Percentiles rank a stretch among this genome's conserved stretches.
phyloP scores from a whole-genome alignment of 2,113 vertebrate species.

The Erinaceus europaeus region DNA sequence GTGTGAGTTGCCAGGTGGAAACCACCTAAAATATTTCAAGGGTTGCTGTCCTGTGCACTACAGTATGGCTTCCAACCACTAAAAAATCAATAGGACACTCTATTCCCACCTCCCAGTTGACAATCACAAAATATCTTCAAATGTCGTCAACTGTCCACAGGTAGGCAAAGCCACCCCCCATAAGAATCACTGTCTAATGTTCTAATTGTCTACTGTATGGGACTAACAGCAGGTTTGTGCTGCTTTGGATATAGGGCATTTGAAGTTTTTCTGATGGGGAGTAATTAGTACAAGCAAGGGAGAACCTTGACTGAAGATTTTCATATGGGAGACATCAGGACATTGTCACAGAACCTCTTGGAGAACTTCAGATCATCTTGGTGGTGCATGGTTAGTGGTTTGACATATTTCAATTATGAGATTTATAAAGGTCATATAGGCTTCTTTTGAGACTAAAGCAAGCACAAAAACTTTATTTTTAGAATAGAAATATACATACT shows the following conservation, averaged over 20 bases:
- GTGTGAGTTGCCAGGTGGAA: neutral
- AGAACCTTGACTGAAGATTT: neutral
- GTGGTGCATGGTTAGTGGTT: neutral
- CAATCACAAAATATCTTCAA: neutral
- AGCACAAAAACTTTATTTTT: neutral
- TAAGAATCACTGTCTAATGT: neutral
- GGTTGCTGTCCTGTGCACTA: neutral
- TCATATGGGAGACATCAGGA: neutral
- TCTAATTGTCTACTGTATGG: too few species aligned
- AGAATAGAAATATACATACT: neutral
- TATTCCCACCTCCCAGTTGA: neutral
- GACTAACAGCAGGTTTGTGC: neutral
- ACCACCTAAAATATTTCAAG: neutral
- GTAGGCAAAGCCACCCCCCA: neutral
- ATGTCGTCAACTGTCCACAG: neutral
- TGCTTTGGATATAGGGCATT: neutral
- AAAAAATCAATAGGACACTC: neutral
- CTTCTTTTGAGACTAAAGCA: conserved; percentile 21
- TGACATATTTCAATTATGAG: neutral
- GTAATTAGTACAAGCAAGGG: neutral
- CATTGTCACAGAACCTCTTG: neutral
- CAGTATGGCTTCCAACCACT: neutral
- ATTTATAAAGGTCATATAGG: neutral
- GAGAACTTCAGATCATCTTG: neutral
- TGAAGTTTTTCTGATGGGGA: neutral